Percentiles rank a stretch among this genome's conserved stretches.
Evolutionary conservation across 1,140 invertebrate species (phyloP).

Genomic region (Holotrichia oblita): DNA sequence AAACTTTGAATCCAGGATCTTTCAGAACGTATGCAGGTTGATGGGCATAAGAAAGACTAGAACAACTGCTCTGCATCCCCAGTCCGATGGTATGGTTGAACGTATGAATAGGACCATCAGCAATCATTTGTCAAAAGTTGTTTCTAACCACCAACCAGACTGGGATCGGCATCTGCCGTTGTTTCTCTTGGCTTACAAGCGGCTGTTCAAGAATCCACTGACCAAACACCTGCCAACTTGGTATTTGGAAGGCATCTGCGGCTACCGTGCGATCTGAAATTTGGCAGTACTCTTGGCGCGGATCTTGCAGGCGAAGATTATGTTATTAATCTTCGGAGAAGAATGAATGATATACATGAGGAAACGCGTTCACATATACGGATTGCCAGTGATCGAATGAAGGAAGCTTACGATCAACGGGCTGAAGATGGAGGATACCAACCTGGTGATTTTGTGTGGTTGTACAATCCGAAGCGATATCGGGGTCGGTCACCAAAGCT

Average conservation of each 20-base stretch:
- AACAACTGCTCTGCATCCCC: background rate
- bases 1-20: no score
- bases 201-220: background rate
- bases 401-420: background rate
- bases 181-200: background rate
- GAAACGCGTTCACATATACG: background rate
- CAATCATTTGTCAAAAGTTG: background rate
- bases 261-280: constrained; percentile 8
- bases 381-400: background rate
- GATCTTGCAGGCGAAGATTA: background rate
- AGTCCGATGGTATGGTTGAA: background rate
- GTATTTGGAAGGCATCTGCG: background rate
- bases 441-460: constrained; percentile 1
- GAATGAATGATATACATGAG: no score
- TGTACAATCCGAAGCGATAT: background rate
- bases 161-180: background rate
- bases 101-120: background rate
- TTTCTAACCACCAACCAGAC: background rate
- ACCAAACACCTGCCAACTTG: background rate
- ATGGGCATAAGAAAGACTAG: background rate
- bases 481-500: background rate
- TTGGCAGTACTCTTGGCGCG: background rate
- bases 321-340: no score
- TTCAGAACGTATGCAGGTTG: background rate
- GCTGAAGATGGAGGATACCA: background rate